These are phyloP conservation scores for Caretta caretta DNA, from an alignment of 2,113 vertebrate genomes.

Conservation along the genomic window DNA sequence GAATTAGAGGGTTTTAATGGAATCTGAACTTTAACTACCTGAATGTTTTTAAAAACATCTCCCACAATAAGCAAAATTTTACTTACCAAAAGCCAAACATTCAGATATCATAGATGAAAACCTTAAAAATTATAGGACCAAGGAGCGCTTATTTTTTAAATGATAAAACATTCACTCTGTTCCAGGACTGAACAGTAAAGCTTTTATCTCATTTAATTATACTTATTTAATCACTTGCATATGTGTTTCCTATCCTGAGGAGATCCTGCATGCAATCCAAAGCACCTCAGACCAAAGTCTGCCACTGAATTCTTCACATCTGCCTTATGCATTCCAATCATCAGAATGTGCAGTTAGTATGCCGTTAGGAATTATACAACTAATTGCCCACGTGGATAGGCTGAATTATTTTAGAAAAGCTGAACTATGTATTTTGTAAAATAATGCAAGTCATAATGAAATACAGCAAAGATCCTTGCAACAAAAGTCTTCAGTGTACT, in stretches of 20 bases:
- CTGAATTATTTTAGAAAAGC: not conserved
- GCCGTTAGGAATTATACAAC: not conserved
- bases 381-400: accelerated
- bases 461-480: not conserved
- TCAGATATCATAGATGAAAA: not conserved
- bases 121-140: not conserved
- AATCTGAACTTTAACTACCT: not conserved
- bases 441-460: no score
- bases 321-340: accelerated
- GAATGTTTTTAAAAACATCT: not conserved
- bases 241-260: not conserved
- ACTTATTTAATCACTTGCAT: not conserved
- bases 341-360: accelerated
- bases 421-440: not conserved
- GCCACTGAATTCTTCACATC: not conserved
- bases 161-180: accelerated
- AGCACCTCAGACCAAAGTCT: not conserved
- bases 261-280: not conserved
- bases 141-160: not conserved
- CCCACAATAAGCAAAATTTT: not conserved
- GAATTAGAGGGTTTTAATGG: not conserved
- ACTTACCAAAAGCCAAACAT: not conserved
- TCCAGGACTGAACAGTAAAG: not conserved
- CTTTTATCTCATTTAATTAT: not conserved
- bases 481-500: not conserved